Base-by-base conservation (phyloP, 92 coral and sea anemone species). In the Phenganax stokvisi region DNA sequence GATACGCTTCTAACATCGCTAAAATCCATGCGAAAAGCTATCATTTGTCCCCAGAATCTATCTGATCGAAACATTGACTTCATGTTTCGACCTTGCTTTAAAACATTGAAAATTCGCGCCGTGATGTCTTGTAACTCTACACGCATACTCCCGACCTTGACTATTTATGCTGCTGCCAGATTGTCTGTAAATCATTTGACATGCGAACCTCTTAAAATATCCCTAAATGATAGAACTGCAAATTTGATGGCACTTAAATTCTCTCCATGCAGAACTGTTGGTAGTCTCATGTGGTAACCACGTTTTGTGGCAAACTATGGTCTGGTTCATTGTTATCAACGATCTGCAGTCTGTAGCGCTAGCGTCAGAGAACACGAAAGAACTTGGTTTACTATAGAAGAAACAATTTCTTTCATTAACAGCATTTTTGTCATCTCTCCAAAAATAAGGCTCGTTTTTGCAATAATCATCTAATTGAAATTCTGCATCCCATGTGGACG, bases 381-480 rank as follows among this genome's bases (percentile, higher is more conserved):
- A 15, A 74, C 31, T 28, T 55, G 79, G 79, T 3, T 28, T 12
- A 3, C 29, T 51, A 58, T 55, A 12, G 1, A 74, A 59, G 27
- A 74, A 74, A 74, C 79, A 74, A 58, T 1, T 10, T 28, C 61
- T 28, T 16, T 51, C 60, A 29, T 70, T 70, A 20, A 37, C 17
- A 60, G 51, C 20, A 37, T 37, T 37, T 13, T 72, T 51, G 12
- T 82, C 60, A 16, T 27, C 70, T 59, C 56, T 71, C 82, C 88
- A 82, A 85, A 73, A 82, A 31, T 3, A 25, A 31, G 81, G 30
- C 29, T 85, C 86, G 57, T 86, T 77, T 72, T 80, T 80, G 67
- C 88, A 80, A 64, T 85, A 85, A 60, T 80, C 82, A 78, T 81
- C 83, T 56, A 74, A 73, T 51, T 68, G 29, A 79, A 77, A 82